A percentile compares a stretch with the other conserved stretches of the same genome.
phyloP scores from a whole-genome alignment of 2,888 invertebrate genomes.

The Drosophila mulleri region DNA sequence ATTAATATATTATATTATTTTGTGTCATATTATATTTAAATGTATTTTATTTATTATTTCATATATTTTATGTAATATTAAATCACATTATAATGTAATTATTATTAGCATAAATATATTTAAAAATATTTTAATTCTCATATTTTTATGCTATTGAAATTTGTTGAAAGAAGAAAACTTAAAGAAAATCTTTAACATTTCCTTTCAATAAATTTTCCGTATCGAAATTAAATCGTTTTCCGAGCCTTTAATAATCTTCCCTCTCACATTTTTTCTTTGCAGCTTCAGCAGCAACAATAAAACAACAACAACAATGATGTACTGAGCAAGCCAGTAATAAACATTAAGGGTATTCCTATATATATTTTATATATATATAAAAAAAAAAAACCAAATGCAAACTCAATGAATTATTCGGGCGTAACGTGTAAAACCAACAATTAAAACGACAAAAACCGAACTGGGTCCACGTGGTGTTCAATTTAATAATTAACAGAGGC shows the following conservation, averaged over 20 bases:
- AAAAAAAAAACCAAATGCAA: conserved; percentile 13
- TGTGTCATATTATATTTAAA: too few relatives aligned
- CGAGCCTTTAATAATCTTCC: background rate
- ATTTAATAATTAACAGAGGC: conserved; percentile 37
- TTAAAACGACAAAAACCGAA: conserved; percentile 33
- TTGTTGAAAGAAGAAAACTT: too few relatives aligned
- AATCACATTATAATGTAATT: too few relatives aligned
- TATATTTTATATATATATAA: conserved; percentile 4
- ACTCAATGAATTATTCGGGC: conserved; percentile 57
- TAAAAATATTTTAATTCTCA: too few relatives aligned
- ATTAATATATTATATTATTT: too few relatives aligned
- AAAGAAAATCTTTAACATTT: too few relatives aligned
- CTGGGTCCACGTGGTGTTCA: conserved; percentile 10
- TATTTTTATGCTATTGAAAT: too few relatives aligned
- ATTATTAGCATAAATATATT: too few relatives aligned
- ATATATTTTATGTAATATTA: too few relatives aligned
- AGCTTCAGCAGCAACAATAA: conserved; percentile 29
- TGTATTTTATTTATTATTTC: too few relatives aligned
- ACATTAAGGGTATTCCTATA: conserved; percentile 17
- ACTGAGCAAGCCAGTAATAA: conserved; percentile 34
- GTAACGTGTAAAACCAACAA: conserved; percentile 56
- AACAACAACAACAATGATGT: conserved; percentile 44
- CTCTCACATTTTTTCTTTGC: conserved; percentile 36
- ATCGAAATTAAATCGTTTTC: background rate
- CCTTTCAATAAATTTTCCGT: too few relatives aligned